A percentile compares a stretch with the other conserved stretches of the same genome.
phyloP scores from a whole-genome alignment of 2,113 vertebrate genomes.

The Paratilapia polleni region DNA sequence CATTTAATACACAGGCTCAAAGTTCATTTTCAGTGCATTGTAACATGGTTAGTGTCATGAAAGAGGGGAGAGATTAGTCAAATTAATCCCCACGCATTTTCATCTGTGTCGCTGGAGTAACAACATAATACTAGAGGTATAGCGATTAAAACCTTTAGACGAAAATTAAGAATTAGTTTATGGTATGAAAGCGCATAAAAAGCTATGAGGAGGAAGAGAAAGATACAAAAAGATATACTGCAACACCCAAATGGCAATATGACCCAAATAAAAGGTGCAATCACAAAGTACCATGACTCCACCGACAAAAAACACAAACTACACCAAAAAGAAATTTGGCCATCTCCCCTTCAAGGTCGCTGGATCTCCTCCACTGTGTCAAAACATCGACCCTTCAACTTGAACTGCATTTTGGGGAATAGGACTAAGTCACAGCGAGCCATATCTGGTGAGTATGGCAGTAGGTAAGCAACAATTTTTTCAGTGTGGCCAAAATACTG shows the following conservation, averaged over 20 bases:
- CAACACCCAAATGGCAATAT: background rate
- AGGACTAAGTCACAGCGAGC: background rate
- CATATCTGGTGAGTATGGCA: background rate
- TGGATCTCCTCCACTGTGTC: background rate
- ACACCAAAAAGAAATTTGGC: fast-evolving
- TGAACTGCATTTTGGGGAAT: background rate
- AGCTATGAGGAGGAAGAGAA: background rate
- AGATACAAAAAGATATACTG: background rate
- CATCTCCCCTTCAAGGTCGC: background rate
- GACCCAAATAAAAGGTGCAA: background rate
- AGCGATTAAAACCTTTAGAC: background rate
- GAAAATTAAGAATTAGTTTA: background rate
- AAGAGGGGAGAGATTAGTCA: background rate
- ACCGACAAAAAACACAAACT: background rate
- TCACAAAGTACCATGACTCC: background rate
- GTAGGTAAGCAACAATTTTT: background rate
- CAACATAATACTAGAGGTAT: background rate
- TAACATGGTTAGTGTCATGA: background rate
- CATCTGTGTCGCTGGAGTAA: background rate
- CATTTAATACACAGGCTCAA: background rate
- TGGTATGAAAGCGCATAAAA: background rate
- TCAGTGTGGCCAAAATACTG: background rate
- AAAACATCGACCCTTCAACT: background rate
- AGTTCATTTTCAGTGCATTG: background rate
- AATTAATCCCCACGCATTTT: background rate